A percentile compares a stretch with the other conserved stretches of the same genome.
phyloP scores from a whole-genome alignment of 2,797 vertebrate genomes.

The Phoebastria nigripes region DNA sequence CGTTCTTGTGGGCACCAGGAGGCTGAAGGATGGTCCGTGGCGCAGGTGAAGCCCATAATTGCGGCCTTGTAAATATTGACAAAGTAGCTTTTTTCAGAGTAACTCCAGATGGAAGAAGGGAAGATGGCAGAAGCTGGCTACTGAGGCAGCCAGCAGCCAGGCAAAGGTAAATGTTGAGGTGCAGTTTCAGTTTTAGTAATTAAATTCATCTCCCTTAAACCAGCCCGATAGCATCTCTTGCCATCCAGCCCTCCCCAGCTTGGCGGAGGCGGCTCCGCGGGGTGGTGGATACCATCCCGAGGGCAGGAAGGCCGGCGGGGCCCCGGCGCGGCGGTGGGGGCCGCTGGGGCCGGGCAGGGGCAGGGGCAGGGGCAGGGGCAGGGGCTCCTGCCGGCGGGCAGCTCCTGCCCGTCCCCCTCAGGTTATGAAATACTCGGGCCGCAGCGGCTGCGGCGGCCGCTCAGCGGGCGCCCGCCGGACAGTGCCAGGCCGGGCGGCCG shows the following conservation, averaged over 20 bases:
- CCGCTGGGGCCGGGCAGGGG: neutral
- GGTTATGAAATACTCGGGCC: neutral
- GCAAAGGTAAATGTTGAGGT: neutral
- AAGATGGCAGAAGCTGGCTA: neutral
- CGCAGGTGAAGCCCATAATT: neutral
- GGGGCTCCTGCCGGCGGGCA: neutral
- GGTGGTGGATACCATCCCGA: fast-evolving
- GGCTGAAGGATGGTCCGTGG: neutral
- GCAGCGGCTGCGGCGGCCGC: too few relatives aligned
- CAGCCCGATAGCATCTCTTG: neutral
- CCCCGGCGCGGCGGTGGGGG: neutral
- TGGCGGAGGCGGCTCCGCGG: neutral
- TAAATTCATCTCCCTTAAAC: too few relatives aligned
- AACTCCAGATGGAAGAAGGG: neutral
- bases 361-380: fast-evolving
- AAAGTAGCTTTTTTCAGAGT: neutral
- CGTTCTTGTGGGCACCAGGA: neutral
- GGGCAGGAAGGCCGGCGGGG: neutral
- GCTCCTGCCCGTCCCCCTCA: neutral
- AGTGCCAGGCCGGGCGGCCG: too few relatives aligned
- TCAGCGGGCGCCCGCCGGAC: too few relatives aligned
- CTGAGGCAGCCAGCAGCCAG: neutral
- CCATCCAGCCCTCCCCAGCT: fast-evolving
- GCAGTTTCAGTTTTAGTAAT: neutral
- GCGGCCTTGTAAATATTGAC: fast-evolving